Percentiles rank a stretch among this genome's conserved stretches.
Evolutionary conservation across 2,113 vertebrate species (phyloP).

Genomic region (Bothrops jararaca): DNA sequence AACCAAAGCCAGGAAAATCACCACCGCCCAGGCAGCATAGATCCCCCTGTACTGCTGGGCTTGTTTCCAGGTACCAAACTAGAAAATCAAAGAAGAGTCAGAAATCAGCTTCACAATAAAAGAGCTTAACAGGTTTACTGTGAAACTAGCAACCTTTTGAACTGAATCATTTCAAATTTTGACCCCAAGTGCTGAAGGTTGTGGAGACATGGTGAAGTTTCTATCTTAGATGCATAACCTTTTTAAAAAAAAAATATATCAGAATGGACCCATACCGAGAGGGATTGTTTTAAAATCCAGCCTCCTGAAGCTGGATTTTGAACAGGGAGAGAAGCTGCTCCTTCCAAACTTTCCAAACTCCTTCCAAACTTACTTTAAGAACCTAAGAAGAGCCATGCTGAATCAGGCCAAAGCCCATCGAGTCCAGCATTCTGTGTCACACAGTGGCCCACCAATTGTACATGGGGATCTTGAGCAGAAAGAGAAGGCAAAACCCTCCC

Average conservation of each 20-base stretch:
- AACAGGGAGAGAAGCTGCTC: background rate
- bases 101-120: background rate
- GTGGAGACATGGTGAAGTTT: background rate
- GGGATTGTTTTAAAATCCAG: background rate
- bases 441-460: too few species aligned
- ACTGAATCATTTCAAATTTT: background rate
- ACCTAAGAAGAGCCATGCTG: too few species aligned
- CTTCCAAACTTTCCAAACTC: too few species aligned
- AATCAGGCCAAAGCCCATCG: too few species aligned
- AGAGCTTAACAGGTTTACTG: too few species aligned
- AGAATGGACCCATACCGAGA: background rate
- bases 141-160: background rate
- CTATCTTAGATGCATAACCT: background rate
- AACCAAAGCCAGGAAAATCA: conserved; percentile 80
- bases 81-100: background rate
- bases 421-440: too few species aligned
- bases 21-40: conserved; percentile 84
- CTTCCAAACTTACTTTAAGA: too few species aligned
- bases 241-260: background rate
- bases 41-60: conserved; percentile 80
- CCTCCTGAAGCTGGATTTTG: background rate
- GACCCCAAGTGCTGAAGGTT: background rate
- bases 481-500: too few species aligned
- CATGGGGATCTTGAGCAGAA: too few species aligned
- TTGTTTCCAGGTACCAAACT: conserved; percentile 85